phyloP scores from a whole-genome alignment of 1,140 invertebrate species.

The Drosophila hydei region DNA sequence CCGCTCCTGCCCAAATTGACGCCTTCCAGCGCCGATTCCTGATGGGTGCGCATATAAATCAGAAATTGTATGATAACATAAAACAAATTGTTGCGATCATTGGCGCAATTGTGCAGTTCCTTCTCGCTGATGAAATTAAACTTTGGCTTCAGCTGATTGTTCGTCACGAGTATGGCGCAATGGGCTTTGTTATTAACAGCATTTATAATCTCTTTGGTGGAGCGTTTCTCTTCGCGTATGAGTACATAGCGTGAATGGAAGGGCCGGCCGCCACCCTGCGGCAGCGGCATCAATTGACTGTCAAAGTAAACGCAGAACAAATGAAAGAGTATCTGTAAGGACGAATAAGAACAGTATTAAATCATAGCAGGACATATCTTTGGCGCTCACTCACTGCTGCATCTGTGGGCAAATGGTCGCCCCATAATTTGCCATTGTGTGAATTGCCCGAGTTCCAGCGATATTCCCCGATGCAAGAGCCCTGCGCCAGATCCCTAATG shows the following conservation, averaged over 20 bases:
- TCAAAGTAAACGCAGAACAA: conserved; percentile 92
- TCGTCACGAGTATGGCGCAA: conserved; percentile 76
- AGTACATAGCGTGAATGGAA: conserved; percentile 87
- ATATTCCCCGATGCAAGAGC: conserved; percentile 92
- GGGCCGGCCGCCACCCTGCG: conserved; percentile 90
- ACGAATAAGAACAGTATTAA: not conserved
- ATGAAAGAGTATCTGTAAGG: conserved; percentile 90
- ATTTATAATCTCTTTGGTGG: conserved; percentile 83
- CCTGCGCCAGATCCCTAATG: conserved; percentile 90
- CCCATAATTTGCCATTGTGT: conserved; percentile 91
- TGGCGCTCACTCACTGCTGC: conserved; percentile 86
- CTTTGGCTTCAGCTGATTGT: conserved; percentile 73
- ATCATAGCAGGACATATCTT: not conserved
- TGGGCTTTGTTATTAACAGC: conserved; percentile 77
- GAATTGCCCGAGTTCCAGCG: conserved; percentile 91
- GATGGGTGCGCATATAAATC: conserved; percentile 89
- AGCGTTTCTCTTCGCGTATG: conserved; percentile 76
- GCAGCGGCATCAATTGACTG: conserved; percentile 90
- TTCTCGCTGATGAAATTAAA: conserved; percentile 84
- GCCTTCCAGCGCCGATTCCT: conserved; percentile 91
- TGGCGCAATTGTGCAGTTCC: conserved; percentile 80
- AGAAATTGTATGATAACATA: conserved; percentile 92
- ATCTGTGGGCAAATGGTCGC: conserved; percentile 91
- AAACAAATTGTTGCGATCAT: conserved; percentile 93
- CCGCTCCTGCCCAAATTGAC: conserved; percentile 91